Evolutionary conservation across 2,113 vertebrate species (phyloP).

Genomic region (Mastomys coucha): DNA sequence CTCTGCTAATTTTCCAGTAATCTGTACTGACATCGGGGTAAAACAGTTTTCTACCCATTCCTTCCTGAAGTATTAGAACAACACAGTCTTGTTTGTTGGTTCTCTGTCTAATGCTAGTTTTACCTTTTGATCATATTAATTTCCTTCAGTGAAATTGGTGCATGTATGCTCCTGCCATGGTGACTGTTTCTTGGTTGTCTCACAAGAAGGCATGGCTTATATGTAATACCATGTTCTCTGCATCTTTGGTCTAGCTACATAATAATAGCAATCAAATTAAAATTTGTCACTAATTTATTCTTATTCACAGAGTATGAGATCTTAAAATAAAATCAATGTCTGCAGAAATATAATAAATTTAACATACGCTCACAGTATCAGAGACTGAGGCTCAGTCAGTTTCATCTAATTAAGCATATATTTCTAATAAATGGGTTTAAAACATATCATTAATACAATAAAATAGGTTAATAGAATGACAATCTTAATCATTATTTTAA

Average conservation of each 20-base stretch:
- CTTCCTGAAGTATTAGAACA: not conserved
- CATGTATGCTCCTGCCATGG: not conserved
- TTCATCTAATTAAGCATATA: not conserved
- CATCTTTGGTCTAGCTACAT: not conserved
- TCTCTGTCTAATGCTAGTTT: not conserved
- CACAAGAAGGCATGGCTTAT: not conserved
- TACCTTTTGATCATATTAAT: not conserved
- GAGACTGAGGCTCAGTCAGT: not conserved
- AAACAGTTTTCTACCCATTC: rapidly evolving
- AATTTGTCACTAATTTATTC: not conserved
- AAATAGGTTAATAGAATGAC: not conserved
- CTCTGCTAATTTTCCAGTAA: not conserved
- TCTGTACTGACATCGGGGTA: not conserved
- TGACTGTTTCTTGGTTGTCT: not conserved
- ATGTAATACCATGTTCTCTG: not conserved
- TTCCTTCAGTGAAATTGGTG: not conserved
- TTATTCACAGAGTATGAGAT: not conserved
- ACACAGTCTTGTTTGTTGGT: not conserved
- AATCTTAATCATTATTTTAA: not conserved
- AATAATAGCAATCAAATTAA: not conserved
- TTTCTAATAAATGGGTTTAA: not conserved
- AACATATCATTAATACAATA: not conserved
- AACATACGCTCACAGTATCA: not conserved
- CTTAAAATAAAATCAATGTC: not conserved
- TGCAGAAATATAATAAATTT: not conserved